Conservation (phyloP, 2,888 invertebrate genomes). For the Acronicta aceris region DNA sequence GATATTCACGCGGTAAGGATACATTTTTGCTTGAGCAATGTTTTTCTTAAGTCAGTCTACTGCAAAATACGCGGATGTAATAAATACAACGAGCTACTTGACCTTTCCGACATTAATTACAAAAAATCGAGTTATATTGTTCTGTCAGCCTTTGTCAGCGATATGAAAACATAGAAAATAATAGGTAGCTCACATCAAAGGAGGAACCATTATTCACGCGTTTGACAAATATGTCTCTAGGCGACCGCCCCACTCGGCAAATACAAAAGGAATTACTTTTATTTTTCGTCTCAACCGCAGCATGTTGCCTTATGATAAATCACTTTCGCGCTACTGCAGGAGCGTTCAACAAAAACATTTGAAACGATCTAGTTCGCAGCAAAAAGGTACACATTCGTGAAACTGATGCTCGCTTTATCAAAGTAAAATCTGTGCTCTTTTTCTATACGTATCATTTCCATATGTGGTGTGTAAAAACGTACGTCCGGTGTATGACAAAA, state of each 20-base stretch:
- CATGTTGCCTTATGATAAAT: constrained; percentile 87
- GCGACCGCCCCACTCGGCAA: constrained; percentile 72
- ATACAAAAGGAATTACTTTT: constrained; percentile 86
- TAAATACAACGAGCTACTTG: constrained; percentile 16
- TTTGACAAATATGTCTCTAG: constrained; percentile 81
- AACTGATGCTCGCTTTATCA: constrained; percentile 67
- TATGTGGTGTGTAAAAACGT: constrained; percentile 12
- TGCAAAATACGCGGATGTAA: constrained; percentile 6
- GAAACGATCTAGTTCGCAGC: constrained; percentile 70
- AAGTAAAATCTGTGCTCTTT: constrained; percentile 53
- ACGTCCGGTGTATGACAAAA: neutral
- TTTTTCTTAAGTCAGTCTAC: constrained; percentile 9
- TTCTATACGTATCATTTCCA: constrained; percentile 38
- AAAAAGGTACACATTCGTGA: constrained; percentile 75
- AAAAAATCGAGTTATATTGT: constrained; percentile 19
- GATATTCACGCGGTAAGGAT: constrained; percentile 38
- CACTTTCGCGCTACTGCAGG: constrained; percentile 78
- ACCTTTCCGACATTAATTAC: constrained; percentile 32
- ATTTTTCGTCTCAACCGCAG: constrained; percentile 85
- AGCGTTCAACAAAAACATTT: constrained; percentile 77
- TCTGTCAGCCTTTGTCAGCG: constrained; percentile 52
- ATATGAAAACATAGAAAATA: constrained; percentile 58
- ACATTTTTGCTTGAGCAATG: constrained; percentile 23
- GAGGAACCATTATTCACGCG: constrained; percentile 79
- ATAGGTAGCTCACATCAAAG: constrained; percentile 62